Percentiles rank a stretch among this genome's conserved stretches.
These are phyloP conservation scores for Karalla daura DNA, from an alignment of 2,797 vertebrate species.

Conservation along the genomic window DNA sequence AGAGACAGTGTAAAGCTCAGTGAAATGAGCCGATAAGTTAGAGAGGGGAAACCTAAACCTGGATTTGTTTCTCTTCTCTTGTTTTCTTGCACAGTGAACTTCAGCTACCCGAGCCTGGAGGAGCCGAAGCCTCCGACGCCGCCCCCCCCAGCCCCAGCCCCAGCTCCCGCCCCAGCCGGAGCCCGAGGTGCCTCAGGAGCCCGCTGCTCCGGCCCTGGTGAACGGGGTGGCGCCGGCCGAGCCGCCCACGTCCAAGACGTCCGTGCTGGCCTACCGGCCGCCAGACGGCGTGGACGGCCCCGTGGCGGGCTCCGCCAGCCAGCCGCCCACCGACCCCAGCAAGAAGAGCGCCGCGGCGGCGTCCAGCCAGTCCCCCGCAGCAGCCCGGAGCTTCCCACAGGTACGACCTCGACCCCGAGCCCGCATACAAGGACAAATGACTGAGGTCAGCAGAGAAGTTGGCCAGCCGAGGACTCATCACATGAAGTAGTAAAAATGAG, in stretches of 20 bases:
- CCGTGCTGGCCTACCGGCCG: slow-evolving; percentile 54
- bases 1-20: background rate
- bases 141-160: slow-evolving; percentile 71
- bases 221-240: slow-evolving; percentile 79
- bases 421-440: too few species aligned
- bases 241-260: slow-evolving; percentile 62
- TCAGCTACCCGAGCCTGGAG: slow-evolving; percentile 95
- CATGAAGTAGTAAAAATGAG: too few species aligned
- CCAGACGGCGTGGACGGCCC: slow-evolving; percentile 68
- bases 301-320: slow-evolving; percentile 66
- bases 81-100: slow-evolving; percentile 87
- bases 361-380: slow-evolving; percentile 70
- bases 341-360: slow-evolving; percentile 48
- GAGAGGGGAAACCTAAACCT: background rate
- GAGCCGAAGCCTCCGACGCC: slow-evolving; percentile 87
- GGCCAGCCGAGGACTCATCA: too few species aligned
- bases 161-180: slow-evolving; percentile 62
- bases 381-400: slow-evolving; percentile 88
- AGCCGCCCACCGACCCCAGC: slow-evolving; percentile 40
- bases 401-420: slow-evolving; percentile 78
- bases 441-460: too few species aligned
- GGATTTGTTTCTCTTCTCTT: too few species aligned
- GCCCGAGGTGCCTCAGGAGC: slow-evolving; percentile 65
- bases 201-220: slow-evolving; percentile 66
- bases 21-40: background rate